Evolutionary conservation across 2,888 invertebrate genomes (phyloP), one percentile per base, ranked within the genome.

Genomic region (Prenolepis imparis): DNA sequence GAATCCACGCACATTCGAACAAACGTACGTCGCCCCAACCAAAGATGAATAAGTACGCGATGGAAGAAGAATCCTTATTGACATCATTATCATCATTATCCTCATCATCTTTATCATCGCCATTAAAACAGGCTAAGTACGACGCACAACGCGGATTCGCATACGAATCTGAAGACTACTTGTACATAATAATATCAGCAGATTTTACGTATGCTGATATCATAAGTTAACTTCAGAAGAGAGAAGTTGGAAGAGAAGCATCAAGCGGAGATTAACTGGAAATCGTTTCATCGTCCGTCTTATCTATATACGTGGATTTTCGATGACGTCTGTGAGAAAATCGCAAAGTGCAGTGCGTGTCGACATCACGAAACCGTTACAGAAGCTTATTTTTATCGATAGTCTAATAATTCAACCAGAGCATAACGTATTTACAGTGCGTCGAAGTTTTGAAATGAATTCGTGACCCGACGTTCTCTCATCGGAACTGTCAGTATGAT

Each of bases 1-100:
- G 67, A 70, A 75, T 80, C 70, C 84, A 83, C 39, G 68, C 82
- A 87, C 68, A 83, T 87, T 89, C 85, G 68, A 70, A 70, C 77
- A 73, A 72, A 82, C 84, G 63, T 85, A 77, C 73, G 88, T 89
- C 80, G 86, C 84, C 84, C 86, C 83, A 89, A 90, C 91, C 90
- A 90, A 90, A 91, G 91, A 89, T 67, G 89, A 88, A 72, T 21
- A 59, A 78, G 44, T 57, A 70, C 52, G 59, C 59, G 59, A 70
- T 44, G 57, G 57, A 67, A 59, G 57, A 67, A 59, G 21, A n/a
- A 85, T 89, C 82, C 80, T 74, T 83, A 82, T 74, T 84, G 64
- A 70, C 39, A 28, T 36, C 41, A 39, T 72, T 24, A 6, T 77
- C 75, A 41, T 66, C 66, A n/a, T 67, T 24, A 55, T n/a, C 52